A percentile compares a stretch with the other conserved stretches of the same genome.
phyloP scores from a whole-genome alignment of 2,113 vertebrate genomes.

The Alouatta palliata region DNA sequence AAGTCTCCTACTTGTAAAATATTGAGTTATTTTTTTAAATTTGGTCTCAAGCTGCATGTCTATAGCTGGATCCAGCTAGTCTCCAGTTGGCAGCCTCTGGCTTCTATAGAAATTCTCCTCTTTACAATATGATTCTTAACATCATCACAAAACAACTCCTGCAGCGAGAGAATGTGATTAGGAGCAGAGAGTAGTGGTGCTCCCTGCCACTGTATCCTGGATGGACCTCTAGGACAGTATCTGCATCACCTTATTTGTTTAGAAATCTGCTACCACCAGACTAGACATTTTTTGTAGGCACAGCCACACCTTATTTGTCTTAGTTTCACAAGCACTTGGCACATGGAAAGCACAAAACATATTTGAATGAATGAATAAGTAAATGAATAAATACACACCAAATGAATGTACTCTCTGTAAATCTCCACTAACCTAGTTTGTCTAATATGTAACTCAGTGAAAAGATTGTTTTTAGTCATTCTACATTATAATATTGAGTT shows the following conservation, averaged over 20 bases:
- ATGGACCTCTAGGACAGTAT: not conserved
- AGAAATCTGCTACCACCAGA: slow-evolving; percentile 16
- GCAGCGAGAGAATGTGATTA: not conserved
- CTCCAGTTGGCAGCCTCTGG: not conserved
- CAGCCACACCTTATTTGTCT: slow-evolving; percentile 3
- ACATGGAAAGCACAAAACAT: slow-evolving; percentile 25
- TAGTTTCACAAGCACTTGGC: slow-evolving; percentile 31
- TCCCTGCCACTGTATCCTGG: not conserved
- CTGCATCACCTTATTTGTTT: slow-evolving; percentile 31
- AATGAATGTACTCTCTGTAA: slow-evolving; percentile 31
- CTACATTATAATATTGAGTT: not conserved
- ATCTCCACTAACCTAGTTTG: not conserved
- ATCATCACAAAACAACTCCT: not conserved
- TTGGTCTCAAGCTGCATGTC: not conserved
- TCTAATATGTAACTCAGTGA: not conserved
- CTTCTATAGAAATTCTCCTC: not conserved
- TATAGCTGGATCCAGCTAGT: not conserved
- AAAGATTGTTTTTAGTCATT: not conserved
- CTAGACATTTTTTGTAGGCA: slow-evolving; percentile 8
- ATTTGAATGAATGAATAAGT: slow-evolving; percentile 8
- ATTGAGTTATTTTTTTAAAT: not conserved
- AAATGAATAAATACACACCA: slow-evolving; percentile 17
- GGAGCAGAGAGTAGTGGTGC: not conserved
- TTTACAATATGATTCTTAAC: not conserved
- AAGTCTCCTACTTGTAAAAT: not conserved